Evolutionary conservation across 2,113 vertebrate species (phyloP).

Genomic region (Egretta garzetta): DNA sequence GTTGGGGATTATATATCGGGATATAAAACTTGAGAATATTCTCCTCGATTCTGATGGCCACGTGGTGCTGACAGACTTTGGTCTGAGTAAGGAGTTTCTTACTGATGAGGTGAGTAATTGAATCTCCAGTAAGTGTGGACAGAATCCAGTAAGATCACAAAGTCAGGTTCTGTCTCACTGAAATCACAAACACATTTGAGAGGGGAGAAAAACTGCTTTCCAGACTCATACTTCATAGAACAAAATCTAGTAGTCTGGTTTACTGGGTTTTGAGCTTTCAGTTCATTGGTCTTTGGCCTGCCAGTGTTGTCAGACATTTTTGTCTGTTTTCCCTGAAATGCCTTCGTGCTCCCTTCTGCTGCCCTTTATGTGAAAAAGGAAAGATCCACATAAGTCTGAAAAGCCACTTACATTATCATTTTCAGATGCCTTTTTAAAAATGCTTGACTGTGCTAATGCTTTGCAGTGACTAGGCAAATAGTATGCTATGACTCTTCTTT

Average conservation of each 20-base stretch:
- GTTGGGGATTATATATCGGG: slow-evolving; percentile 97
- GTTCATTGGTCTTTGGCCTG: background rate
- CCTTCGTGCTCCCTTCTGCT: background rate
- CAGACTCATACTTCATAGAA: background rate
- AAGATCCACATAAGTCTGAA: background rate
- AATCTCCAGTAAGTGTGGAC: slow-evolving; percentile 4
- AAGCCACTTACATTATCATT: background rate
- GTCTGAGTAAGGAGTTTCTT: slow-evolving; percentile 97
- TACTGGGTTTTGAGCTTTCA: background rate
- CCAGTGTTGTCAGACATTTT: background rate
- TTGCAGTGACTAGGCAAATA: slow-evolving; percentile 57
- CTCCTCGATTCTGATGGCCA: slow-evolving; percentile 94
- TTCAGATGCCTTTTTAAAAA: background rate
- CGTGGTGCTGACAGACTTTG: slow-evolving; percentile 97
- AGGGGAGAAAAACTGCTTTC: background rate
- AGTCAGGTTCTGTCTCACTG: background rate
- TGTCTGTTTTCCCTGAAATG: background rate
- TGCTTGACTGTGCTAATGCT: background rate
- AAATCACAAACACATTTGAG: background rate
- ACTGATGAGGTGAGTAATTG: slow-evolving; percentile 89
- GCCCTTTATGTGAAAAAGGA: background rate
- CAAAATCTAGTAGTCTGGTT: background rate
- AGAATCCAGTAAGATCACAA: background rate
- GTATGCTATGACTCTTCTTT: slow-evolving; percentile 53
- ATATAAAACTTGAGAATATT: slow-evolving; percentile 98